Percentiles rank a stretch among this genome's conserved stretches.
Evolutionary conservation across 2,888 invertebrate species (phyloP).

Genomic region (Temnothorax rugatulus): DNA sequence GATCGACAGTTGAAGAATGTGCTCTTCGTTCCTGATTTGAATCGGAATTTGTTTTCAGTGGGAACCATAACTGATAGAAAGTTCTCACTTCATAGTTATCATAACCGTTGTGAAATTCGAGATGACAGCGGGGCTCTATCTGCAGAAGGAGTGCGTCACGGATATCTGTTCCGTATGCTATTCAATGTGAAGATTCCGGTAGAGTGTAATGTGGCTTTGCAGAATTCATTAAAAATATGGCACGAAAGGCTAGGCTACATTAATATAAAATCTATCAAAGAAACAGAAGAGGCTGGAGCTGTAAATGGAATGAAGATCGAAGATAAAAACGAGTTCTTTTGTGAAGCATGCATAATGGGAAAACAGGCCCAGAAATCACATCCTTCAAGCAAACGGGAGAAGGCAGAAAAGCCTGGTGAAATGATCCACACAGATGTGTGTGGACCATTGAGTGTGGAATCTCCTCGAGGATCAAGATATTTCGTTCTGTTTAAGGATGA

Average conservation of each 20-base stretch:
- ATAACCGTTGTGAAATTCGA: constrained; percentile 19
- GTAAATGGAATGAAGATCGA: background rate
- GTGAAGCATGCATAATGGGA: background rate
- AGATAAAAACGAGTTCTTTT: background rate
- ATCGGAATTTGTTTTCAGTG: constrained; percentile 41
- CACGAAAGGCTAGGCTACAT: background rate
- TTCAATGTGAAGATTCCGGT: background rate
- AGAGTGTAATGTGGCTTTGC: background rate
- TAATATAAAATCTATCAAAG: background rate
- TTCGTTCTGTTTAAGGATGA: background rate
- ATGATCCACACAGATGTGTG: background rate
- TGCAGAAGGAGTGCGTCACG: constrained; percentile 3
- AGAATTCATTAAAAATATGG: background rate
- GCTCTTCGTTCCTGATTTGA: constrained; percentile 56
- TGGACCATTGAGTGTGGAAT: background rate
- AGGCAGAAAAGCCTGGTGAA: background rate
- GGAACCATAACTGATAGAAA: constrained; percentile 19
- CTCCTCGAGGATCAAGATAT: background rate
- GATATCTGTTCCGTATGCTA: background rate
- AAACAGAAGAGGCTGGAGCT: background rate
- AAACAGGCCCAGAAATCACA: background rate
- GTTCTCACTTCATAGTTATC: constrained; percentile 35
- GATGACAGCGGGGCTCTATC: background rate
- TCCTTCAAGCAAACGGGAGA: background rate
- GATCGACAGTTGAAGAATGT: constrained; percentile 54